phyloP scores from a whole-genome alignment of 2,113 vertebrate species.

The Mirounga angustirostris region DNA sequence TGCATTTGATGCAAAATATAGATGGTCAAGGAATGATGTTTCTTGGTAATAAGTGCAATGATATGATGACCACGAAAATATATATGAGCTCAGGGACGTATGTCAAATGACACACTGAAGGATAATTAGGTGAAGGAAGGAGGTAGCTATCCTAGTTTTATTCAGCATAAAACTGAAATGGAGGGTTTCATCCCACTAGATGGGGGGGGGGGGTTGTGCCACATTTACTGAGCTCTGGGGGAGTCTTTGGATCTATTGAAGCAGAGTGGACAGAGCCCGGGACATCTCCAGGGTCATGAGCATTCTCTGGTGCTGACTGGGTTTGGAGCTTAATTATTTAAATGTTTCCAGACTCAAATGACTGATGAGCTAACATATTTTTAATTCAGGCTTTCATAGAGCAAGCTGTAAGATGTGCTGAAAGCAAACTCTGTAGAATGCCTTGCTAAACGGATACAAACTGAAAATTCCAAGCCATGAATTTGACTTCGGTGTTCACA shows the following conservation, averaged over 20 bases:
- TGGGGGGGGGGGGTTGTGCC: background rate
- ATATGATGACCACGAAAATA: slow-evolving; percentile 47
- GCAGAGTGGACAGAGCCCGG: background rate
- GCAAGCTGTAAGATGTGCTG: background rate
- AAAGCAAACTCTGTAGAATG: background rate
- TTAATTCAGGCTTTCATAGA: slow-evolving; percentile 60
- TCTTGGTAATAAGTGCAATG: slow-evolving; percentile 35
- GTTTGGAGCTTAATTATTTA: slow-evolving; percentile 81
- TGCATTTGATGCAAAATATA: slow-evolving; percentile 59
- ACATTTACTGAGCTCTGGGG: background rate
- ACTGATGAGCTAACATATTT: slow-evolving; percentile 76
- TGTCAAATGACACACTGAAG: background rate
- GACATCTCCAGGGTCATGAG: slow-evolving; percentile 10
- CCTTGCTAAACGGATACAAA: background rate
- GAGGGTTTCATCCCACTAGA: background rate
- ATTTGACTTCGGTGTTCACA: background rate
- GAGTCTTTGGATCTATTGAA: background rate
- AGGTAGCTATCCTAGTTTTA: background rate
- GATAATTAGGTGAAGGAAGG: background rate
- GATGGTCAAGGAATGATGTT: background rate
- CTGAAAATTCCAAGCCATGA: background rate
- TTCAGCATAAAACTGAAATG: background rate
- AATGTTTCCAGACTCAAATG: slow-evolving; percentile 82
- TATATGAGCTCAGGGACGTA: slow-evolving; percentile 2
- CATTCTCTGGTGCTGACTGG: slow-evolving; percentile 21